A percentile compares a stretch with the other conserved stretches of the same genome.
Conservation (phyloP, 1,140 invertebrate genomes). For the Drosophila varians region DNA sequence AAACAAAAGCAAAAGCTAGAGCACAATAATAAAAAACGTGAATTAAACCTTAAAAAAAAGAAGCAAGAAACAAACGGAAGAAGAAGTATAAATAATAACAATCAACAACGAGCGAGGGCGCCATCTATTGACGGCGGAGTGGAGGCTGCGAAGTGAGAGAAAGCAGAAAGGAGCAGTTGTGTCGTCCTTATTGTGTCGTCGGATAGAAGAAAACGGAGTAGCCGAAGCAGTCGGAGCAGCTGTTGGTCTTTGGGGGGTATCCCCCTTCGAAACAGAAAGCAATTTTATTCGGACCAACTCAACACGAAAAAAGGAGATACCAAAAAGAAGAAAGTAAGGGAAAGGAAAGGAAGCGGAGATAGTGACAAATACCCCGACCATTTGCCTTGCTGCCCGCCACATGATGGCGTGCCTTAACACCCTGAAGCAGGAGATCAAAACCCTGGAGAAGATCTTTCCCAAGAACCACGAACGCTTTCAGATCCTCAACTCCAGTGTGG, state of each 20-base stretch:
- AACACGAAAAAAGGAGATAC: not conserved
- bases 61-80: not conserved
- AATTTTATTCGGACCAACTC: not conserved
- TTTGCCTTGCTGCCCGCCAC: constrained; percentile 63
- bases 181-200: constrained; percentile 1
- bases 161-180: constrained; percentile 18
- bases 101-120: constrained; percentile 19
- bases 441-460: constrained; percentile 96
- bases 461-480: constrained; percentile 98
- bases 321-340: not conserved
- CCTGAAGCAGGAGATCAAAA: constrained; percentile 98
- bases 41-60: not conserved
- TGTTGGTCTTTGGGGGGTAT: not conserved
- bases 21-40: constrained; percentile 26
- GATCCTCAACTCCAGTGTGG: constrained; percentile 98
- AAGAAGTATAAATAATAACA: constrained; percentile 15
- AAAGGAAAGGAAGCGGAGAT: constrained; percentile 14
- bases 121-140: constrained; percentile 40
- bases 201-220: not conserved
- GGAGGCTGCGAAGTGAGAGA: constrained; percentile 1
- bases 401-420: constrained; percentile 98
- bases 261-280: not conserved
- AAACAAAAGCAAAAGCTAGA: constrained; percentile 18
- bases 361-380: constrained; percentile 19
- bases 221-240: not conserved